phyloP scores from a whole-genome alignment of 2,113 vertebrate genomes.

The Trematocara marginatum region DNA sequence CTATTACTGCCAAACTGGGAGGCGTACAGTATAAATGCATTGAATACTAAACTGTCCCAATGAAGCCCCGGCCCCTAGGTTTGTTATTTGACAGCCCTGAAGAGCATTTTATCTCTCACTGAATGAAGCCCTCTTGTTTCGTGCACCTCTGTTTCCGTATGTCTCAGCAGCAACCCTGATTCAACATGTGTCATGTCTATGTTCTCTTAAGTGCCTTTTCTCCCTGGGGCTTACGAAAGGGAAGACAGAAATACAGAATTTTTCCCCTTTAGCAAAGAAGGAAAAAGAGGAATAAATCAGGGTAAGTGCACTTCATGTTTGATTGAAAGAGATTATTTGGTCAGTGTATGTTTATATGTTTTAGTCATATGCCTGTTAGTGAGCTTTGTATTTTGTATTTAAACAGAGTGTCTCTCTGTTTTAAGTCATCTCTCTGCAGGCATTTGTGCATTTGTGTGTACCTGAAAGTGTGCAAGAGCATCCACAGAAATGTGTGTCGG shows the following conservation, averaged over 20 bases:
- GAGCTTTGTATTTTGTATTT: background rate
- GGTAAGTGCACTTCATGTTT: constrained; percentile 11
- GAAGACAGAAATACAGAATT: constrained; percentile 25
- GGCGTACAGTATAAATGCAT: background rate
- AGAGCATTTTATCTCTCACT: constrained; percentile 36
- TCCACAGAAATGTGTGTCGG: background rate
- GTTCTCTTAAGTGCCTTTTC: constrained; percentile 62
- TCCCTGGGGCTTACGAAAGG: constrained; percentile 39
- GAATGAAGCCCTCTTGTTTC: constrained; percentile 34
- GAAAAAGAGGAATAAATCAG: constrained; percentile 38
- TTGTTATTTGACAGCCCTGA: constrained; percentile 23
- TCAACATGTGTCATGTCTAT: constrained; percentile 48
- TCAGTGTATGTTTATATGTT: constrained; percentile 14
- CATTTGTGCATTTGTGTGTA: background rate
- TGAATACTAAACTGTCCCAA: constrained; percentile 1
- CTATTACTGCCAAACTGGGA: background rate
- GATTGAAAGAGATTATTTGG: background rate
- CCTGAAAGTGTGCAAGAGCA: background rate
- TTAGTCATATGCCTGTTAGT: background rate
- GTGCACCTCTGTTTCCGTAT: background rate
- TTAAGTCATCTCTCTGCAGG: background rate
- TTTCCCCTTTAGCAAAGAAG: constrained; percentile 11
- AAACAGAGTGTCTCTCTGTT: background rate
- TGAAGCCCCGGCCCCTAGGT: background rate
- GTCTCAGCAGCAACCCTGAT: constrained; percentile 9